A percentile compares a stretch with the other conserved stretches of the same genome.
phyloP scores from a whole-genome alignment of 2,797 vertebrate species.

The Ispidina lecontei region DNA sequence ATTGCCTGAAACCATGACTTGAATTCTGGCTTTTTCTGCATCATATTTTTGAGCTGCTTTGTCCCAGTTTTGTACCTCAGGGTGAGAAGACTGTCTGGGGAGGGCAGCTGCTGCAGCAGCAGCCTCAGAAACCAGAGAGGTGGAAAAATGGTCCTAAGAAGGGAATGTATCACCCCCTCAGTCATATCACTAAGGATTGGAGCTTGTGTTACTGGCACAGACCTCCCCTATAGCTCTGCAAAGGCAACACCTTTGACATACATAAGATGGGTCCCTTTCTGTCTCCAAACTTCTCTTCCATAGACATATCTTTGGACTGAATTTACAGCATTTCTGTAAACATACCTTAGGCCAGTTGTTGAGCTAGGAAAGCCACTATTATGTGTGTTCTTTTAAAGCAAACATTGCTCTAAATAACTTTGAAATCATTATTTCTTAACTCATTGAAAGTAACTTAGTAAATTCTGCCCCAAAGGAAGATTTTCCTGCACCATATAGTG shows the following conservation, averaged over 20 bases:
- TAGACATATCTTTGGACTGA: neutral
- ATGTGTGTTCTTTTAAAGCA: neutral
- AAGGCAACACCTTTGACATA: neutral
- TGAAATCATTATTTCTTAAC: neutral
- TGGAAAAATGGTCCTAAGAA: neutral
- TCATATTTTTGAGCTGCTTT: neutral
- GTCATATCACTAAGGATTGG: neutral
- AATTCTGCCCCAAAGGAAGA: constrained; percentile 1
- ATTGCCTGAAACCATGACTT: neutral
- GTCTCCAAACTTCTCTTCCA: neutral
- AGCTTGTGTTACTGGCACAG: accelerated
- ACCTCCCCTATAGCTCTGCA: neutral
- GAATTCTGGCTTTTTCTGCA: neutral
- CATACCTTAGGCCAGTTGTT: neutral
- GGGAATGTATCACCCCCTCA: accelerated
- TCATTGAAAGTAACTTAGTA: neutral
- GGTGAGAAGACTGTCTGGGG: neutral
- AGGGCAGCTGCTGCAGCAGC: neutral
- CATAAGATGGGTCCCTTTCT: neutral
- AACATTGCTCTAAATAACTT: neutral
- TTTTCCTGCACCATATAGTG: neutral
- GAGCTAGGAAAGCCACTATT: neutral
- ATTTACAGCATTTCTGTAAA: neutral
- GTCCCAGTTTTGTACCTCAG: neutral
- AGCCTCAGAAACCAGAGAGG: neutral